Evolutionary conservation across 2,113 vertebrate genomes (phyloP), one percentile per base, ranked within the genome.

Genomic region (Ciconia maguari): DNA sequence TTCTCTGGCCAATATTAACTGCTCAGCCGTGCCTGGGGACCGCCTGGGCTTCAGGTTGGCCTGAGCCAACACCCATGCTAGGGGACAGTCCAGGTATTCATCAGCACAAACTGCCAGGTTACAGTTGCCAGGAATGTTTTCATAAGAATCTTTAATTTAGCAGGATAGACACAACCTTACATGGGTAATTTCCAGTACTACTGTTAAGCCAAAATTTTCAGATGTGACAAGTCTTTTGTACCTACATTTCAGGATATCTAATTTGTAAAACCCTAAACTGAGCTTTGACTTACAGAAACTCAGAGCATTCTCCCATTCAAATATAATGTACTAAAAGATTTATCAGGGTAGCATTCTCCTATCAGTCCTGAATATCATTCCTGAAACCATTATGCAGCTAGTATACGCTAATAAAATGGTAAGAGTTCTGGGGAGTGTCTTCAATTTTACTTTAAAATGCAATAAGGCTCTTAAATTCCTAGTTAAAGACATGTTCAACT

Each of bases 1-100:
- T 17, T 64, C 19, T 74, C 49, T 64, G 25, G 21, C 7, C 5
- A 1, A 21, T 1, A 2, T 8, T 52, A 21, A 62, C 7, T 0
- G 3, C 11, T 51, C 57, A 66, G 13, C 10, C 27, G 13, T 12
- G 13, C 14, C 30, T 32, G 41, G 21, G 44, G 11, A 36, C n/a
- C 1, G 1, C 38, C n/a, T 20, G 30, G n/a, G 10, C 38, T 71
- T 46, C 65, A n/a, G 38, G 14, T 7, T 60, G 52, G 25, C 15
- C 30, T 1, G 2, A 20, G 36, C 34, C 32, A 80, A 69, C 10
- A 24, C 6, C 26, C 7, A 1, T 42, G 42, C 21, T 42, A 66
- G 20, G 13, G 54, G 13, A 21, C 0, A 1, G 46, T 36, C 29
- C 51, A 65, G 4, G 8, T 72, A 42, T 29, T 72, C 4, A 61